Base-by-base conservation (phyloP, 2,797 vertebrate species). In the Parauchenoglanis ngamensis region DNA sequence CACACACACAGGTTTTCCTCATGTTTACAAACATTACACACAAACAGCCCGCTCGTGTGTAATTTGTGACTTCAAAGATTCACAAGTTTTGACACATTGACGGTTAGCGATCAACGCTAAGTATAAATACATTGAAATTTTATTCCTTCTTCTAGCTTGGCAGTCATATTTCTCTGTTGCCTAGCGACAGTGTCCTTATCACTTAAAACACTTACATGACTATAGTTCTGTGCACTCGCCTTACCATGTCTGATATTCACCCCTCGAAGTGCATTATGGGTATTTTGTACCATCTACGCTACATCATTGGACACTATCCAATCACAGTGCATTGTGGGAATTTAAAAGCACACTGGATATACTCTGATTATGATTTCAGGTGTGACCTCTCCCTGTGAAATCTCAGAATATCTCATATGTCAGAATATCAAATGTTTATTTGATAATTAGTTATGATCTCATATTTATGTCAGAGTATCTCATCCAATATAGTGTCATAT, bases 1-100 rank as follows among this genome's bases (percentile, higher is more conserved):
- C 40, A 91, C 35, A 86, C 17, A 40, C 40, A 77, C 46, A 83
- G 35, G 5, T 59, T 59, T 59, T 59, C 67, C n/a, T 28, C 11
- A 65, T 28, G 63, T 28, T 59, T 59, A 59, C 54, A 56, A 56
- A 56, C 54, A 56, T 56, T 56, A 40, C 31, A 70, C 67, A 40
- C 31, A 70, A 56, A 56, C 54, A 17, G 15, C 31, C 21, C 40
- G 40, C 31, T 59, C 3, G 3, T 59, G 21, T 23, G 21, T 23
- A 7, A 59, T 59, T 59, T 59, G 57, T 59, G 57, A 59, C 57
- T 23, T 59, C 21, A 23, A 59, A 59, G 57, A 59, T 59, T 59
- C 21, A 21, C 21, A 59, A 59, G 57, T 59, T 59, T 59, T 59
- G 57, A 59, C 19, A 21, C 21, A 7, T 8, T 3, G 21, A 59